Evolutionary conservation across 2,797 vertebrate genomes (phyloP).

Genomic region (Artibeus lituratus): DNA sequence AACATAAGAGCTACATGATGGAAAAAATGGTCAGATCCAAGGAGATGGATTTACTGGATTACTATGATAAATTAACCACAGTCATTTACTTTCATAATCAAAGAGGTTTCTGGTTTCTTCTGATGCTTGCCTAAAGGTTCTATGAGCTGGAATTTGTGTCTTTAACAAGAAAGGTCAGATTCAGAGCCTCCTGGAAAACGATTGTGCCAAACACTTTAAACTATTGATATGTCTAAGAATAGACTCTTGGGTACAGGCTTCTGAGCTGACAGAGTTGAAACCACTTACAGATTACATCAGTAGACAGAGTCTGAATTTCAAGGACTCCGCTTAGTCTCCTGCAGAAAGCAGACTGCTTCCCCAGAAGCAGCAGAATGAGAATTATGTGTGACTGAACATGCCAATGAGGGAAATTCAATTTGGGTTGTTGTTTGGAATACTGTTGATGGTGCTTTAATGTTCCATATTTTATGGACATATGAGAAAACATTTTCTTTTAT

Average conservation of each 20-base stretch:
- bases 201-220: background rate
- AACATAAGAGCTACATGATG: background rate
- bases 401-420: background rate
- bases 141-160: background rate
- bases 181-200: background rate
- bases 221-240: background rate
- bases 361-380: background rate
- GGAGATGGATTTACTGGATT: background rate
- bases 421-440: background rate
- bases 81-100: constrained; percentile 14
- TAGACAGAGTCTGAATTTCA: background rate
- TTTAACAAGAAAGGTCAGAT: background rate
- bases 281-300: background rate
- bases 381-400: background rate
- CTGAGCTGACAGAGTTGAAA: background rate
- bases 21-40: constrained; percentile 5
- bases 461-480: background rate
- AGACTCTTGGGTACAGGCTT: background rate
- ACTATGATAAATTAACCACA: background rate
- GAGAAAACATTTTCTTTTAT: background rate
- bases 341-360: background rate
- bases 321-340: background rate
- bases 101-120: constrained; percentile 8
- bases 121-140: background rate
- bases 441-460: background rate